Evolutionary conservation across 2,888 invertebrate genomes (phyloP), one percentile per base, ranked within the genome.

Genomic region (Trissolcus japonicus): DNA sequence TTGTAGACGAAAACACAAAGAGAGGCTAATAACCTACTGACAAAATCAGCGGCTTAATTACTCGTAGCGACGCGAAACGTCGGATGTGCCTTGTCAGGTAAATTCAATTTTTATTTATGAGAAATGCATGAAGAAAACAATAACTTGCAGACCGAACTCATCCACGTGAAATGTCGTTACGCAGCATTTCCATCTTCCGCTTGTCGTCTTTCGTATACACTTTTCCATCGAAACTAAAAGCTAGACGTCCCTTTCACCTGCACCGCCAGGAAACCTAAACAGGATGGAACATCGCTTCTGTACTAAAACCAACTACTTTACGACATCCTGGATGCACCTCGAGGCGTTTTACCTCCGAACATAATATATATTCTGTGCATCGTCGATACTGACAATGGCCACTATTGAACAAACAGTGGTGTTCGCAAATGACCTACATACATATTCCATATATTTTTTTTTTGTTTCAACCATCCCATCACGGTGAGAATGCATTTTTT

Each of bases 231-330:
- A 79, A 75, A 78, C 80, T 80, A 80, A 78, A 80, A 80, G 76
- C 80, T 76, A 67, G 71, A 71, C 71, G 76, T 74, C 67, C 62
- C 69, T 62, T 76, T 72, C 72, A 75, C 77, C 78, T 75, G 72
- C 71, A 73, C 67, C 69, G 17, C 69, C 17, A 62, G 68, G 61
- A 72, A 78, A 78, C 78, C 78, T 78, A 76, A 74, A 69, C 66
- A 78, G 78, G 75, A 80, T 75, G 75, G 72, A 76, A 79, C 75
- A 79, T 80, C 72, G 76, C 80, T 76, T 72, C 74, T 75, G 74
- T 78, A 79, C 81, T 82, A 80, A 80, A 81, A 80, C 79, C 76
- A 72, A 80, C 79, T 78, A 79, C 80, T 81, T 81, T 81, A 82
- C 82, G 81, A 82, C 78, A 71, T 79, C 79, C 78, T 74, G 74